These are phyloP conservation scores for Pogonophryne albipinna DNA, from an alignment of 2,797 vertebrate species.

Conservation along the genomic window DNA sequence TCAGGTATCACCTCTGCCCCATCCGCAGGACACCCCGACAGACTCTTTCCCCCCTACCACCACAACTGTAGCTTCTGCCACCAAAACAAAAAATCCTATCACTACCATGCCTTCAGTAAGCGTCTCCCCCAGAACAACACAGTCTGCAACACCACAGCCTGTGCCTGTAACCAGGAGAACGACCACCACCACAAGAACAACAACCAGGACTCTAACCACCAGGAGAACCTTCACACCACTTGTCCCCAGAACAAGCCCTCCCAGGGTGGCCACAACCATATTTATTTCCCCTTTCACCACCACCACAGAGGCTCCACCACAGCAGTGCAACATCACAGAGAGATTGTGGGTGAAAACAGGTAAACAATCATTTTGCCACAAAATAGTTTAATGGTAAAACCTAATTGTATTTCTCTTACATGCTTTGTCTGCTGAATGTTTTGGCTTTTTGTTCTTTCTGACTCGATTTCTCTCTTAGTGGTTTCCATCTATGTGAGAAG, in stretches of 20 bases:
- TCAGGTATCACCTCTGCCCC: slow-evolving; percentile 79
- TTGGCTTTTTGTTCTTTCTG: slow-evolving; percentile 22
- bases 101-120: slow-evolving; percentile 68
- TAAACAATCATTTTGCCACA: slow-evolving; percentile 57
- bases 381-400: no score
- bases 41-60: slow-evolving; percentile 70
- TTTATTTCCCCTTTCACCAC: slow-evolving; percentile 84
- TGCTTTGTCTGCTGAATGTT: slow-evolving; percentile 24
- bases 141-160: slow-evolving; percentile 77
- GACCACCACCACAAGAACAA: slow-evolving; percentile 70
- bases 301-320: slow-evolving; percentile 85
- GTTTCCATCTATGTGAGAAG: slow-evolving; percentile 92
- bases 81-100: slow-evolving; percentile 63
- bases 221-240: slow-evolving; percentile 84
- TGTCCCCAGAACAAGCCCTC: slow-evolving; percentile 80
- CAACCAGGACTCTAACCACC: slow-evolving; percentile 84
- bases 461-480: slow-evolving; percentile 82
- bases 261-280: slow-evolving; percentile 75
- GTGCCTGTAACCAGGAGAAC: slow-evolving; percentile 81
- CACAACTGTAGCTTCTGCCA: slow-evolving; percentile 65
- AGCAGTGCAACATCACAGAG: slow-evolving; percentile 93
- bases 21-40: slow-evolving; percentile 73
- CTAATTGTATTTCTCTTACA: background rate
- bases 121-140: slow-evolving; percentile 64
- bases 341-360: slow-evolving; percentile 95